Conservation (phyloP, 2,888 invertebrate species). For the Trichogramma dendrolimi region DNA sequence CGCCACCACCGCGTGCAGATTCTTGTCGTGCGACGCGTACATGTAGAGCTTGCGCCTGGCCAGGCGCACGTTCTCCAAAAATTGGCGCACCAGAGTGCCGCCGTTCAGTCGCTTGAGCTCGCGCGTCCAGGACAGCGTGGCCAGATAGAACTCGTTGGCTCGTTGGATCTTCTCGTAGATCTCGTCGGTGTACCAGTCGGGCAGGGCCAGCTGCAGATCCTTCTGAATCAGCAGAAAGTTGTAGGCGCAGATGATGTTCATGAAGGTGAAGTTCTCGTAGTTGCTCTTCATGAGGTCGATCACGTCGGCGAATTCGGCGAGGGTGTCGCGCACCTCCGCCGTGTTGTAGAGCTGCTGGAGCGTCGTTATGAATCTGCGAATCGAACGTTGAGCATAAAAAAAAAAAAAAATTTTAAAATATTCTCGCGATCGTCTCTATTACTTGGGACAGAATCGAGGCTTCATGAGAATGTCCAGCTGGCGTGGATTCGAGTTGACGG, state of each 20-base stretch:
- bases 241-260: too few species aligned
- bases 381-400: neutral
- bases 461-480: conserved; percentile 33
- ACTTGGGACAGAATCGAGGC: conserved; percentile 24
- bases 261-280: too few species aligned
- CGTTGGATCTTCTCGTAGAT: neutral
- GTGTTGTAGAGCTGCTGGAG: too few species aligned
- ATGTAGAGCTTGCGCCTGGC: conserved; percentile 14
- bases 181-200: conserved; percentile 17
- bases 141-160: conserved; percentile 5
- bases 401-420: neutral
- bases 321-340: too few species aligned
- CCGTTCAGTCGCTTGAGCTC: conserved; percentile 14
- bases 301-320: too few species aligned
- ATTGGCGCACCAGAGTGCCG: conserved; percentile 9
- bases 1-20: conserved; percentile 4
- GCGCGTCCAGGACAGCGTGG: conserved; percentile 5
- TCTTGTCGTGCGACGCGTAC: conserved; percentile 18
- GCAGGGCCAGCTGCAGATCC: conserved; percentile 12
- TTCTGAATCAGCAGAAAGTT: conserved; percentile 3
- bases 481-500: conserved; percentile 32
- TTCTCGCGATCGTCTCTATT: conserved; percentile 1
- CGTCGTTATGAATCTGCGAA: too few species aligned
- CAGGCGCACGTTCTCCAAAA: conserved; percentile 13
- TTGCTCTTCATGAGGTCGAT: too few species aligned